Conservation (phyloP, 2,888 invertebrate genomes). For the Carabus problematicus region DNA sequence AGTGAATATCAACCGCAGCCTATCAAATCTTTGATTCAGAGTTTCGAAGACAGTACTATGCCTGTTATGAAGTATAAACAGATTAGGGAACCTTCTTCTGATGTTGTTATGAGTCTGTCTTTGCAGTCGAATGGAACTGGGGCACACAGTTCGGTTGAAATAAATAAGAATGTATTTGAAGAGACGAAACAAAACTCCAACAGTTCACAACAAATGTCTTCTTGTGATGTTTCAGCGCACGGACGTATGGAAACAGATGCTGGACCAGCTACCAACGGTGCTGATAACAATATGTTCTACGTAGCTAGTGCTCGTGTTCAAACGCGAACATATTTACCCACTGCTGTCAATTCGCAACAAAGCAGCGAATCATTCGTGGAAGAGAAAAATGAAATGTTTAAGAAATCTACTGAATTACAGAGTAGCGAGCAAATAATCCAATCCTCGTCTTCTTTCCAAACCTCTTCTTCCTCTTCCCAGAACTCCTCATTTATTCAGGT, state of each 20-base stretch:
- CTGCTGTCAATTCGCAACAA: slow-evolving; percentile 43
- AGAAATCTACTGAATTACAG: background rate
- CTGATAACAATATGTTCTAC: slow-evolving; percentile 53
- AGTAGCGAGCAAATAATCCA: slow-evolving; percentile 5
- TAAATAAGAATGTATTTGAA: too few species aligned
- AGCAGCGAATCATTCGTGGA: slow-evolving; percentile 1
- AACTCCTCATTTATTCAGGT: slow-evolving; percentile 13
- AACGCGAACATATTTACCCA: slow-evolving; percentile 52
- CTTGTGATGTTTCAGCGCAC: background rate
- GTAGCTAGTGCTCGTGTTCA: slow-evolving; percentile 56
- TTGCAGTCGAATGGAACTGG: slow-evolving; percentile 15
- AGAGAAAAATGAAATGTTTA: slow-evolving; percentile 10
- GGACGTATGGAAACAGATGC: background rate
- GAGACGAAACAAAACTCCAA: background rate
- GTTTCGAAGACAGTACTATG: slow-evolving; percentile 69
- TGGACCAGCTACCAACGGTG: background rate
- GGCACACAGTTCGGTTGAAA: slow-evolving; percentile 6
- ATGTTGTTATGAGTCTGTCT: slow-evolving; percentile 22
- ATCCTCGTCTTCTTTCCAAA: slow-evolving; percentile 24
- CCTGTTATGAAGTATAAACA: slow-evolving; percentile 65
- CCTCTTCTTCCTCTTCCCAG: slow-evolving; percentile 12
- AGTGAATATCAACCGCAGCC: slow-evolving; percentile 57
- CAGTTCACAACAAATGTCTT: background rate
- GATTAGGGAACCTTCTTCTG: slow-evolving; percentile 48
- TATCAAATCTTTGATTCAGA: slow-evolving; percentile 63